These are phyloP conservation scores for Petrolisthes manimaculis DNA, from an alignment of 2,888 invertebrate genomes.

Conservation along the genomic window DNA sequence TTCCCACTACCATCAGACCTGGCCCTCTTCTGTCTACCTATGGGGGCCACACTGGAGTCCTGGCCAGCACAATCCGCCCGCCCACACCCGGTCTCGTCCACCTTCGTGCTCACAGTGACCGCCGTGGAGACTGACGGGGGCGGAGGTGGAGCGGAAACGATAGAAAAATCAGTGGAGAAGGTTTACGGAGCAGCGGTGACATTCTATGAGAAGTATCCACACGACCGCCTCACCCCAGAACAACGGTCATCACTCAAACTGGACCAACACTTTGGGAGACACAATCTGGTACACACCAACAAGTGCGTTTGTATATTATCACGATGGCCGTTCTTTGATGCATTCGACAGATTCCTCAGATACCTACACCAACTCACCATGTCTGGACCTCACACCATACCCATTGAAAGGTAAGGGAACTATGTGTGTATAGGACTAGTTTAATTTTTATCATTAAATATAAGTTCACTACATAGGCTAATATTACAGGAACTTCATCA, in stretches of 20 bases:
- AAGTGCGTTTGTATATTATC: slow-evolving; percentile 96
- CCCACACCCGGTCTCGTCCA: slow-evolving; percentile 94
- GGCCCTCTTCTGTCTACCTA: slow-evolving; percentile 96
- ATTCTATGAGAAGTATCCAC: slow-evolving; percentile 85
- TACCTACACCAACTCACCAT: slow-evolving; percentile 86
- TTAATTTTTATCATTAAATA: background rate
- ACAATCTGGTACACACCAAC: slow-evolving; percentile 81
- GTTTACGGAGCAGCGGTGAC: slow-evolving; percentile 98
- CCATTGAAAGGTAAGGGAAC: slow-evolving; percentile 82
- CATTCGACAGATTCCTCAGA: slow-evolving; percentile 92
- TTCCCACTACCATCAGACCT: slow-evolving; percentile 77
- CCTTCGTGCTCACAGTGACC: slow-evolving; percentile 94
- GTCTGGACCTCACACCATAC: slow-evolving; percentile 83
- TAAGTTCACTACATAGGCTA: background rate
- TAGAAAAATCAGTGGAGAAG: slow-evolving; percentile 68
- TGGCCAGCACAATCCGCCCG: slow-evolving; percentile 90
- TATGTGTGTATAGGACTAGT: slow-evolving; percentile 1
- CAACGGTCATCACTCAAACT: slow-evolving; percentile 76
- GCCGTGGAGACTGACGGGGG: slow-evolving; percentile 76
- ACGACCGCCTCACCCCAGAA: slow-evolving; percentile 77
- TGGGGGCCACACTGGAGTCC: slow-evolving; percentile 96
- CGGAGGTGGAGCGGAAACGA: background rate
- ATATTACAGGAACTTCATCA: background rate
- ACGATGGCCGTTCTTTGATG: slow-evolving; percentile 97
- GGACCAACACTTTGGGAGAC: slow-evolving; percentile 66